phyloP scores from a whole-genome alignment of 2,797 vertebrate species.

The Aulostomus chinensis region DNA sequence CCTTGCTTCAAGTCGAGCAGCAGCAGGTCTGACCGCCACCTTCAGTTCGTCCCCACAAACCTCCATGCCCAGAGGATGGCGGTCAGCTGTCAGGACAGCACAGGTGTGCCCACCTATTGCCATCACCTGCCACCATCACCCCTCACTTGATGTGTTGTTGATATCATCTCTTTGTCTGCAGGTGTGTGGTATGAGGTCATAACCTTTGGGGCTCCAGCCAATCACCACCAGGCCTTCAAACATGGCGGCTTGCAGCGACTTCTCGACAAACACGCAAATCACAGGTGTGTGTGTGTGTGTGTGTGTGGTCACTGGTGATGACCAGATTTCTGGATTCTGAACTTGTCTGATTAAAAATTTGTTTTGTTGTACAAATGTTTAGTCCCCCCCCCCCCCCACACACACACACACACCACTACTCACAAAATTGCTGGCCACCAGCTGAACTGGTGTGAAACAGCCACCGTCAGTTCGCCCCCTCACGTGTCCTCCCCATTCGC shows the following conservation, averaged over 20 bases:
- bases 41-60: conserved; percentile 95
- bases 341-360: background rate
- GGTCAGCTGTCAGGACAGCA: conserved; percentile 80
- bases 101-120: conserved; percentile 74
- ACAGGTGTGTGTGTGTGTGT: no score
- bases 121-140: no score
- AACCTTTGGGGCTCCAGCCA: conserved; percentile 87
- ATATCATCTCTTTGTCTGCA: conserved; percentile 5
- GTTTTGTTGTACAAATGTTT: no score
- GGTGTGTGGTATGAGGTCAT: conserved; percentile 86
- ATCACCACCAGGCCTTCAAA: conserved; percentile 89
- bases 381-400: no score
- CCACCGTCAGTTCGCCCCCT: background rate
- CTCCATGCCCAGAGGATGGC: conserved; percentile 94
- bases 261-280: conserved; percentile 59
- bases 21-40: conserved; percentile 88
- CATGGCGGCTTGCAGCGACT: conserved; percentile 87
- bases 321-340: background rate
- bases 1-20: conserved; percentile 91
- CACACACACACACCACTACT: no score
- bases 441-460: no score
- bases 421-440: no score
- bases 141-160: background rate
- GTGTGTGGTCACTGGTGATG: no score
- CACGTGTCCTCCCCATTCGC: background rate